A percentile compares a stretch with the other conserved stretches of the same genome.
Evolutionary conservation across 2,888 invertebrate species (phyloP).

Genomic region (Lumbricus terrestris): DNA sequence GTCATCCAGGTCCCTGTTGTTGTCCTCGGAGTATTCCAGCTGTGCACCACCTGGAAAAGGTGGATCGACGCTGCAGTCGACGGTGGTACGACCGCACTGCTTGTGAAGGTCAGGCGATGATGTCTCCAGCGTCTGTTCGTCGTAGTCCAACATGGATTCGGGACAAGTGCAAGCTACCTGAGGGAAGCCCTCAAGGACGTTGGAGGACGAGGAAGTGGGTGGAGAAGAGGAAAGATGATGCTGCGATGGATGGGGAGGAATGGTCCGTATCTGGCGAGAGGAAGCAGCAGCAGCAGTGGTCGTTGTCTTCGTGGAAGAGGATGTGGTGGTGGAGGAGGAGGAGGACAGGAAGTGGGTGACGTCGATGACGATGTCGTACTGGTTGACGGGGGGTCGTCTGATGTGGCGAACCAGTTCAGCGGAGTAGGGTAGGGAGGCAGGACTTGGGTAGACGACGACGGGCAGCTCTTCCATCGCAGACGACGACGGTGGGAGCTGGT

Average conservation of each 20-base stretch:
- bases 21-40: not conserved
- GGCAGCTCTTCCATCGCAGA: not conserved
- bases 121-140: not conserved
- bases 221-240: too few species aligned
- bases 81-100: not conserved
- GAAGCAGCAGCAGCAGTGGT: not conserved
- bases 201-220: not conserved
- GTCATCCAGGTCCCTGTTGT: not conserved
- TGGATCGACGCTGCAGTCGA: too few species aligned
- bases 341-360: conserved; percentile 6
- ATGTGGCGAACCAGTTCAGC: not conserved
- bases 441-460: not conserved
- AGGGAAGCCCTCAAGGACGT: not conserved
- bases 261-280: not conserved
- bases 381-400: not conserved
- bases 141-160: not conserved
- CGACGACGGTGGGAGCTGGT: not conserved
- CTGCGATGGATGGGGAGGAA: not conserved
- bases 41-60: not conserved
- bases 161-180: not conserved
- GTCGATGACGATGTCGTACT: conserved; percentile 17
- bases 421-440: not conserved
- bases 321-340: not conserved
- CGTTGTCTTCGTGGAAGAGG: not conserved
- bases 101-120: not conserved